These are phyloP conservation scores for Antitype chi DNA, from an alignment of 2,888 invertebrate species.

Conservation along the genomic window DNA sequence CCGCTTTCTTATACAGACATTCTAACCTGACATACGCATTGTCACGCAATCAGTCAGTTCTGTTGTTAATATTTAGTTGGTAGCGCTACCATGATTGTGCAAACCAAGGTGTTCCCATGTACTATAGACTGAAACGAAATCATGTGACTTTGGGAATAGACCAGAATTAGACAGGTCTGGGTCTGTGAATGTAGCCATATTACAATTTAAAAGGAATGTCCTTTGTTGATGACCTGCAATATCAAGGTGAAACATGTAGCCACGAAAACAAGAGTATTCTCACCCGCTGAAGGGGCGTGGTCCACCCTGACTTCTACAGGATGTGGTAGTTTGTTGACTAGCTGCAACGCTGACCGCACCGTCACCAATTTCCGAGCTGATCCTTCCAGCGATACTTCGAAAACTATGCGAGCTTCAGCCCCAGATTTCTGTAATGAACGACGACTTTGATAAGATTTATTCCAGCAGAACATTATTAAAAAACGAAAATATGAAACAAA, in stretches of 20 bases:
- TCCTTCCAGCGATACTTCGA: conserved; percentile 97
- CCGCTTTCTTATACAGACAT: not conserved
- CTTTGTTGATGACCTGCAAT: not conserved
- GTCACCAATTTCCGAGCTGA: conserved; percentile 98
- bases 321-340: conserved; percentile 94
- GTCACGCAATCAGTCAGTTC: not conserved
- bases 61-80: not conserved
- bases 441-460: not conserved
- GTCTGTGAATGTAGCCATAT: not conserved
- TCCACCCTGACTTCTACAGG: conserved; percentile 90
- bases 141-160: not conserved
- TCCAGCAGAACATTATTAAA: not conserved
- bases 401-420: conserved; percentile 94
- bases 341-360: conserved; percentile 96
- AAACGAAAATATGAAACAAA: not conserved
- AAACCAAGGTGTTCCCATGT: not conserved
- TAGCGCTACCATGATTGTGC: not conserved
- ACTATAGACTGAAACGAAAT: not conserved
- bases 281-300: conserved; percentile 78
- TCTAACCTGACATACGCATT: not conserved
- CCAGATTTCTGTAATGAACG: conserved; percentile 77
- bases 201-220: not conserved
- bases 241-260: not conserved
- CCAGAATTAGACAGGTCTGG: not conserved
- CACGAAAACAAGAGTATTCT: conserved; percentile 12